Percentiles rank a stretch among this genome's conserved stretches.
Conservation (phyloP, 1,140 invertebrate species). For the Drosophila subpulchrella region DNA sequence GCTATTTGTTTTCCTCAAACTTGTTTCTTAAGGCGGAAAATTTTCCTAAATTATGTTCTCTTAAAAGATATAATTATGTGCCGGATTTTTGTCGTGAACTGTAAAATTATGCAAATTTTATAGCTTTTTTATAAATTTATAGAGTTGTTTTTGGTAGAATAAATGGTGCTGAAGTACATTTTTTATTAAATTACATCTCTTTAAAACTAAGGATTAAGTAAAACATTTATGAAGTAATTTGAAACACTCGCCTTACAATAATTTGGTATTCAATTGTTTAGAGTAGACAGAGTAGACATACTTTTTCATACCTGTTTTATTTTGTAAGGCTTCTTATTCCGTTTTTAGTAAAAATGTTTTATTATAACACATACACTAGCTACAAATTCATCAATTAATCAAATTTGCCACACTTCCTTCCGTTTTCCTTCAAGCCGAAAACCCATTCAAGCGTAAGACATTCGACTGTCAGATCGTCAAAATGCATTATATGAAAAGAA, state of each 20-base stretch:
- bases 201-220: too few relatives aligned
- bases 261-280: too few relatives aligned
- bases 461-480: slow-evolving; percentile 45
- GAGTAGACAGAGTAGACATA: too few relatives aligned
- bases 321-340: background rate
- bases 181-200: too few relatives aligned
- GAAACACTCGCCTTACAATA: too few relatives aligned
- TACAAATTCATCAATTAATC: slow-evolving; percentile 40
- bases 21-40: slow-evolving; percentile 69
- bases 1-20: slow-evolving; percentile 44
- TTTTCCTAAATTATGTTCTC: slow-evolving; percentile 53
- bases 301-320: too few relatives aligned
- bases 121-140: background rate
- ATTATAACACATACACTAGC: slow-evolving; percentile 7
- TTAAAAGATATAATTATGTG: slow-evolving; percentile 54
- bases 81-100: slow-evolving; percentile 32
- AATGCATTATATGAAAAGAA: slow-evolving; percentile 56
- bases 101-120: slow-evolving; percentile 57
- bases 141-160: background rate
- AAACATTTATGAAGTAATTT: too few relatives aligned
- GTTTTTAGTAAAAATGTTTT: slow-evolving; percentile 14
- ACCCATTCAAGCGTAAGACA: slow-evolving; percentile 59
- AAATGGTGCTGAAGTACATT: background rate
- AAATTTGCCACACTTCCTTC: slow-evolving; percentile 62
- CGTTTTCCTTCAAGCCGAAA: slow-evolving; percentile 8